These are phyloP conservation scores for Drosophila cracens DNA, from an alignment of 2,888 invertebrate species.

Conservation along the genomic window DNA sequence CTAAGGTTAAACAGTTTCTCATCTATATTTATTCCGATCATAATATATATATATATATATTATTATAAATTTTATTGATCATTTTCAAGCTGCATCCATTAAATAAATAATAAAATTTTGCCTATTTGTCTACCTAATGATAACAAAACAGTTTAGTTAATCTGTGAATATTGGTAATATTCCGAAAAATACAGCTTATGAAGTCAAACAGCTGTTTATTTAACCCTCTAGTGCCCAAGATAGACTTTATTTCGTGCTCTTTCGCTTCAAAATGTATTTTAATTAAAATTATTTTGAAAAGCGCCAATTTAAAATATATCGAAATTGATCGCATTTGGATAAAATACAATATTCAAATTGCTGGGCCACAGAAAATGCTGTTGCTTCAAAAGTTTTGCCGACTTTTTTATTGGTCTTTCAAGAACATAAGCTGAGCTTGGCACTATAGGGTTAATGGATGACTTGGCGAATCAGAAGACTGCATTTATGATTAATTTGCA, in stretches of 20 bases:
- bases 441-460: not conserved
- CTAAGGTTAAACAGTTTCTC: not conserved
- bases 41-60: not conserved
- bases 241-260: accelerated
- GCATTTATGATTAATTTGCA: not conserved
- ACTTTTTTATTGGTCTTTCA: too few species aligned
- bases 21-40: not conserved
- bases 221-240: not conserved
- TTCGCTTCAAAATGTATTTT: not conserved
- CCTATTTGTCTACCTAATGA: not conserved
- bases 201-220: slow-evolving; percentile 2
- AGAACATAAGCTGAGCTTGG: not conserved
- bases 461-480: not conserved
- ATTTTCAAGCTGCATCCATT: not conserved
- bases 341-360: not conserved
- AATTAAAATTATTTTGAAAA: not conserved
- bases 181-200: not conserved
- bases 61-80: not conserved
- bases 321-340: not conserved
- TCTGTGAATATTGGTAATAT: not conserved
- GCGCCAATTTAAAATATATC: not conserved
- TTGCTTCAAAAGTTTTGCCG: not conserved
- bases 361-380: not conserved
- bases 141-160: not conserved
- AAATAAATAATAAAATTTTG: not conserved